Percentiles rank a stretch among this genome's conserved stretches.
Conservation (phyloP, 1,140 invertebrate genomes). For the Bombus haemorrhoidalis region DNA sequence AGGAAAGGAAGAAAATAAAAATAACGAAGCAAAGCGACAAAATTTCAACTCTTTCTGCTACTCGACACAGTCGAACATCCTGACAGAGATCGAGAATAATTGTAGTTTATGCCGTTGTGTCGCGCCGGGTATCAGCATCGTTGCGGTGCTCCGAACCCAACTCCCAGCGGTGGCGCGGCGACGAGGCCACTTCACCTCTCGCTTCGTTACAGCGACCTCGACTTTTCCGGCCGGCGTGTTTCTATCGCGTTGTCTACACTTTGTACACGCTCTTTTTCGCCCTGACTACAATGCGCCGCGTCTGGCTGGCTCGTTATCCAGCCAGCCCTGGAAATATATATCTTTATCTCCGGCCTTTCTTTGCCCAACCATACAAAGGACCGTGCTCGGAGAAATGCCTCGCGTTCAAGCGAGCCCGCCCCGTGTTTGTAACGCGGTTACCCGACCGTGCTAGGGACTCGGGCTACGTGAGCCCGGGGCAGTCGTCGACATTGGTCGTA, state of each 20-base stretch:
- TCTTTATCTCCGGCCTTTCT: slow-evolving; percentile 46
- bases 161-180: too few relatives aligned
- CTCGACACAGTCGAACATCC: neutral
- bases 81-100: slow-evolving; percentile 17
- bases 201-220: slow-evolving; percentile 32
- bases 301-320: slow-evolving; percentile 32
- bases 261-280: slow-evolving; percentile 29
- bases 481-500: neutral
- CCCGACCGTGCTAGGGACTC: neutral
- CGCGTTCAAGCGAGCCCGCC: neutral
- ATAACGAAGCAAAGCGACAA: neutral
- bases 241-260: slow-evolving; percentile 40
- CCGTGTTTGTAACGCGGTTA: slow-evolving; percentile 34
- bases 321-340: slow-evolving; percentile 9
- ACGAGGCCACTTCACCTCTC: slow-evolving; percentile 21
- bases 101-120: neutral
- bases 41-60: neutral
- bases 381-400: neutral
- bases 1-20: neutral
- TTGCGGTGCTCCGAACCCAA: neutral
- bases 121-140: neutral
- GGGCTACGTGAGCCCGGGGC: neutral
- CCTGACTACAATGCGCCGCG: slow-evolving; percentile 24
- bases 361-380: slow-evolving; percentile 25
- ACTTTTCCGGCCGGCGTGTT: neutral